Percentiles rank a stretch among this genome's conserved stretches.
Conservation (phyloP, 2,113 vertebrate species). For the Brienomyrus brachyistius region DNA sequence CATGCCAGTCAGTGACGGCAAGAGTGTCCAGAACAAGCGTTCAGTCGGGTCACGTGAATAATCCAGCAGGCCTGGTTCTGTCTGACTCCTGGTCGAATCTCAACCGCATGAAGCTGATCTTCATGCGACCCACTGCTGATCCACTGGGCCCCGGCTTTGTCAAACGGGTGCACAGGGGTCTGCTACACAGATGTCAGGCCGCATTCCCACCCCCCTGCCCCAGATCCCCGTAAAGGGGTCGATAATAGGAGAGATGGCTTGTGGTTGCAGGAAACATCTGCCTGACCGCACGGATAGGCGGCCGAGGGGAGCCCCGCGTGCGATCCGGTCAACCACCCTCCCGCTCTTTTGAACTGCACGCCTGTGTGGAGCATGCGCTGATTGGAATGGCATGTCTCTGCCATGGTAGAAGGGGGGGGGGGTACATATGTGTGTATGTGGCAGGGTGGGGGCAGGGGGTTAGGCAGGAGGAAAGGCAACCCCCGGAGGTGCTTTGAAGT, state of each 20-base stretch:
- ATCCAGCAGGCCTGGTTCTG: background rate
- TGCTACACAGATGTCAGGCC: conserved; percentile 40
- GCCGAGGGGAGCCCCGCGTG: conserved; percentile 42
- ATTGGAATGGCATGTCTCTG: conserved; percentile 62
- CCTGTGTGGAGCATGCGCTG: conserved; percentile 49
- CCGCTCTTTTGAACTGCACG: conserved; percentile 58
- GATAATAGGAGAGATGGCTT: conserved; percentile 43
- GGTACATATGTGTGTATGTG: background rate
- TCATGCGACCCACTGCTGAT: background rate
- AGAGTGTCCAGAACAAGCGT: background rate
- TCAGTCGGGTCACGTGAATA: background rate
- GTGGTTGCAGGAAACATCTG: conserved; percentile 55
- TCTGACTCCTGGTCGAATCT: background rate
- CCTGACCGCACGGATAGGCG: conserved; percentile 32
- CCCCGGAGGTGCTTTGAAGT: conserved; percentile 54
- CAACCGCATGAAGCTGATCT: background rate
- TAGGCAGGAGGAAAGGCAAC: conserved; percentile 37
- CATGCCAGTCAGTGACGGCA: background rate
- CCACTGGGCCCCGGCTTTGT: background rate
- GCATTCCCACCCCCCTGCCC: conserved; percentile 27
- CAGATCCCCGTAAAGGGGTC: conserved; percentile 29
- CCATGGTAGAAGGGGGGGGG: conserved; percentile 41
- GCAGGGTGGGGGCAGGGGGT: background rate
- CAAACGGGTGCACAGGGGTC: conserved; percentile 25
- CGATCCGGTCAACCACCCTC: conserved; percentile 40